These are phyloP conservation scores for Augiades crinisus DNA, from an alignment of 2,888 invertebrate species.

Conservation along the genomic window DNA sequence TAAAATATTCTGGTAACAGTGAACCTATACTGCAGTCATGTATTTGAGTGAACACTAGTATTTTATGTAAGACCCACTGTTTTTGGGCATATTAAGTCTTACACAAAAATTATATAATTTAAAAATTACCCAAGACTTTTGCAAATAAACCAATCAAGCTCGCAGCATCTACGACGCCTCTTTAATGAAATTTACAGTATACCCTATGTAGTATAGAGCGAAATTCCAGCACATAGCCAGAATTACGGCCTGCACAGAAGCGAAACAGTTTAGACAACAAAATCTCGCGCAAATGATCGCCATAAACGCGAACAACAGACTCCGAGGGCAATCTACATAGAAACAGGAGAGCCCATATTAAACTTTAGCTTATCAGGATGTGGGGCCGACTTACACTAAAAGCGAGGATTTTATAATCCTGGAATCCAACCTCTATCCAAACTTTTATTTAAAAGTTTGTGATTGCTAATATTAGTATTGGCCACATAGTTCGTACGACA, in stretches of 20 bases:
- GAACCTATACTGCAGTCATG: too few species aligned
- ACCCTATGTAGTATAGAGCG: too few species aligned
- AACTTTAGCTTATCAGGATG: background rate
- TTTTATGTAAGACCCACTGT: too few species aligned
- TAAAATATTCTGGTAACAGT: too few species aligned
- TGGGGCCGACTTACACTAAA: background rate
- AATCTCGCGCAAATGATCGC: constrained; percentile 23
- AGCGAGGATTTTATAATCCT: constrained; percentile 8
- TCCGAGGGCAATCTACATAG: constrained; percentile 22
- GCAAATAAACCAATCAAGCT: too few species aligned
- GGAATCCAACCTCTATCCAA: background rate
- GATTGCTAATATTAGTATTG: background rate
- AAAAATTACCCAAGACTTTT: too few species aligned
- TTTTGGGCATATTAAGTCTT: too few species aligned
- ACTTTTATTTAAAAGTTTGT: background rate
- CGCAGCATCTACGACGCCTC: background rate
- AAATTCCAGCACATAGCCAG: background rate
- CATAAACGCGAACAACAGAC: constrained; percentile 17
- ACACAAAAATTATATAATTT: too few species aligned
- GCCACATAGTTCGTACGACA: too few species aligned
- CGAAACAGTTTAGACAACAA: constrained; percentile 24
- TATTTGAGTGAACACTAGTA: too few species aligned
- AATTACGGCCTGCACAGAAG: constrained; percentile 17
- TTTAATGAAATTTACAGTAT: too few species aligned
- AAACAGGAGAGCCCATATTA: constrained; percentile 11